Percentiles rank a stretch among this genome's conserved stretches.
phyloP scores from a whole-genome alignment of 2,888 invertebrate species.

The Chironomus tentans region DNA sequence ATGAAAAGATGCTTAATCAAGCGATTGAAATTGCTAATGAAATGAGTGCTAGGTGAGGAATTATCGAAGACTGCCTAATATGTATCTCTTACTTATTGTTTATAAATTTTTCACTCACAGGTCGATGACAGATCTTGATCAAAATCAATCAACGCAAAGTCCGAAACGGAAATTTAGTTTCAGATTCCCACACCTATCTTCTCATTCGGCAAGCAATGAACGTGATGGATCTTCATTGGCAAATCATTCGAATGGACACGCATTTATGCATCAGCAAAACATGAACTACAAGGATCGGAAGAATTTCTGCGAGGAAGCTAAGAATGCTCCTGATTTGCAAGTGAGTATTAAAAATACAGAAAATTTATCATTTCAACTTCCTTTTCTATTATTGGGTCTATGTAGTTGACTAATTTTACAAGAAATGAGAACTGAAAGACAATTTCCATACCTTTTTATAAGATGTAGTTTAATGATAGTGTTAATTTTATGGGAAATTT shows the following conservation, averaged over 20 bases:
- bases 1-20: slow-evolving; percentile 81
- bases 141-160: slow-evolving; percentile 49
- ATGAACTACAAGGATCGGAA: slow-evolving; percentile 45
- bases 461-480: slow-evolving; percentile 22
- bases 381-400: slow-evolving; percentile 13
- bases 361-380: not conserved
- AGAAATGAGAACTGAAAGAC: too few relatives aligned
- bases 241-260: slow-evolving; percentile 25
- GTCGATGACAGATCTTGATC: slow-evolving; percentile 53
- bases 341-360: slow-evolving; percentile 43
- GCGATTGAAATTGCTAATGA: slow-evolving; percentile 92
- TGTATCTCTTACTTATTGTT: not conserved
- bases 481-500: not conserved
- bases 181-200: slow-evolving; percentile 53
- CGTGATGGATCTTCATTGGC: slow-evolving; percentile 4
- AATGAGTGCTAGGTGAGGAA: slow-evolving; percentile 60
- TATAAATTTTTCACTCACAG: slow-evolving; percentile 33
- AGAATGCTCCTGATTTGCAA: slow-evolving; percentile 78
- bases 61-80: not conserved
- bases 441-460: too few relatives aligned
- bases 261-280: slow-evolving; percentile 31
- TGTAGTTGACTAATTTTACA: not conserved
- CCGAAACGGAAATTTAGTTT: slow-evolving; percentile 72
- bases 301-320: slow-evolving; percentile 84
- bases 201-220: slow-evolving; percentile 32